Percentiles rank a stretch among this genome's conserved stretches.
These are phyloP conservation scores for Cotesia chilonis DNA, from an alignment of 1,140 invertebrate genomes.

Conservation along the genomic window DNA sequence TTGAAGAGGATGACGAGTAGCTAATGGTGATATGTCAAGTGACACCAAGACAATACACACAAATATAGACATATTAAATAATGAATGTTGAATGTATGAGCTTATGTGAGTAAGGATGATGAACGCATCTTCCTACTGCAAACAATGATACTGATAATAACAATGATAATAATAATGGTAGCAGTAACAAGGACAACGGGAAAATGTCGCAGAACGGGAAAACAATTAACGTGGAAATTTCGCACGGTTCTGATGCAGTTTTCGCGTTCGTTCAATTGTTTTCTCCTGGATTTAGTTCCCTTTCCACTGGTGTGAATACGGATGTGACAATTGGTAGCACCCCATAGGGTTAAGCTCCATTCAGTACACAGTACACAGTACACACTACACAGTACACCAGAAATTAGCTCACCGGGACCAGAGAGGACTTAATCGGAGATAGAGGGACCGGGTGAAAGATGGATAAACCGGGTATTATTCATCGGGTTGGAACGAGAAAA, in stretches of 20 bases:
- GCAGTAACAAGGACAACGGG: conserved; percentile 24
- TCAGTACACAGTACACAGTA: conserved; percentile 24
- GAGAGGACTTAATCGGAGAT: background rate
- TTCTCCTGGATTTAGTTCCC: conserved; percentile 45
- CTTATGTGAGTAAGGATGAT: no score
- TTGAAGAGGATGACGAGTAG: no score
- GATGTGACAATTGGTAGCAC: conserved; percentile 27
- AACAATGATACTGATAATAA: background rate
- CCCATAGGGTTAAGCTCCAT: conserved; percentile 44
- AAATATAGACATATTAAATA: no score
- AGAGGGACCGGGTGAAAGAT: conserved; percentile 18
- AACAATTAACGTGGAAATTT: conserved; percentile 57
- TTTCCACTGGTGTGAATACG: conserved; percentile 23
- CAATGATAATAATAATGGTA: background rate
- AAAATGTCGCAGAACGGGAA: conserved; percentile 30
- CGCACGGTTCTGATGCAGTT: conserved; percentile 51
- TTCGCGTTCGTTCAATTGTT: conserved; percentile 53
- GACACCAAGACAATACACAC: no score
- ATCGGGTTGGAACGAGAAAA: no score
- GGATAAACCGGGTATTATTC: no score
- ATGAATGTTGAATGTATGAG: no score
- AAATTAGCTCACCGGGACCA: conserved; percentile 43
- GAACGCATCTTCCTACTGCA: no score
- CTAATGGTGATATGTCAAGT: no score
- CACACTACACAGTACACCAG: conserved; percentile 33